A percentile compares a stretch with the other conserved stretches of the same genome.
phyloP scores from a whole-genome alignment of 1,140 invertebrate species.

The Meloidogyne hapla region DNA sequence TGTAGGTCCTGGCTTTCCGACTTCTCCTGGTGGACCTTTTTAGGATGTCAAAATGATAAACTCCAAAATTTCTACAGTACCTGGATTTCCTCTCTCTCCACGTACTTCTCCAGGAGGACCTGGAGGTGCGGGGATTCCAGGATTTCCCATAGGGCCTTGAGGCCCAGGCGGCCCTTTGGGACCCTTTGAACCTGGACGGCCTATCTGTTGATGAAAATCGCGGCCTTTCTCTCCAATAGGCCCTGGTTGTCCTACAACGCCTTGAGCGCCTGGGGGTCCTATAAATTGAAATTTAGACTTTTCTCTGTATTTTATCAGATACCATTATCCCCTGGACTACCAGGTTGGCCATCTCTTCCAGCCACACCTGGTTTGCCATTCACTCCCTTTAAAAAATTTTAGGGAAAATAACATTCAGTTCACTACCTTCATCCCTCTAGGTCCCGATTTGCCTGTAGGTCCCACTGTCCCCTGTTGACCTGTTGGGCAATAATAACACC shows the following conservation, averaged over 20 bases:
- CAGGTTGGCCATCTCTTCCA: conserved; percentile 10
- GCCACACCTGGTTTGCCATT: neutral
- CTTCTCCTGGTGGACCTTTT: neutral
- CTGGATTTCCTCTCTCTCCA: neutral
- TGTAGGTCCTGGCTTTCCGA: neutral
- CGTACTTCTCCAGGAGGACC: neutral
- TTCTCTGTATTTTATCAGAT: neutral
- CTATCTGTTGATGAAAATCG: conserved; percentile 11
- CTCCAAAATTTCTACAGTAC: too few relatives aligned
- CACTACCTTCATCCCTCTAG: neutral
- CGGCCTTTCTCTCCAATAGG: conserved; percentile 5
- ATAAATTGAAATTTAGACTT: neutral
- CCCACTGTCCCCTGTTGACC: neutral
- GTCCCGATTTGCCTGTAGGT: neutral
- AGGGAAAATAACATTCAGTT: neutral
- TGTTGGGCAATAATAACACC: neutral
- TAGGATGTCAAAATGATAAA: neutral
- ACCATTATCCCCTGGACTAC: neutral
- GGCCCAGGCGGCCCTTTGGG: conserved; percentile 1
- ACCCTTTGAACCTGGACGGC: neutral
- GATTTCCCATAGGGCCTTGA: neutral
- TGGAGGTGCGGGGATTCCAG: neutral
- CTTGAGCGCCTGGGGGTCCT: neutral
- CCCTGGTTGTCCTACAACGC: neutral
- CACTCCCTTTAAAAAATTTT: neutral